Conservation (phyloP, 2,888 invertebrate genomes). For the Boloria selene region DNA sequence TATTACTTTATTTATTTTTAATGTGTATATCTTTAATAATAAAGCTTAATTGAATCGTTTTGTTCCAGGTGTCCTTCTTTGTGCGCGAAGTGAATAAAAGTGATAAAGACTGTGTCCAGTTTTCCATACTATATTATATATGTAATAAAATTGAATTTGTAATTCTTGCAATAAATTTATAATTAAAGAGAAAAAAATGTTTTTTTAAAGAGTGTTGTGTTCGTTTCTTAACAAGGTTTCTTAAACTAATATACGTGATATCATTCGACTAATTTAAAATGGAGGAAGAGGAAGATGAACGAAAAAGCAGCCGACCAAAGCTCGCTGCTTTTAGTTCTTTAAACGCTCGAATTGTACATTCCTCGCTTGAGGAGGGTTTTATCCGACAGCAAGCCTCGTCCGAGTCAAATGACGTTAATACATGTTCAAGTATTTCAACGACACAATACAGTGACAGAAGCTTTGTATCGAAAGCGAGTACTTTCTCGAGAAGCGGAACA, state of each 20-base stretch:
- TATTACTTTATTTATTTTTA: slow-evolving; percentile 4
- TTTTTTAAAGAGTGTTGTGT: slow-evolving; percentile 69
- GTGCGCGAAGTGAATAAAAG: slow-evolving; percentile 73
- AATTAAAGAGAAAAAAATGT: slow-evolving; percentile 57
- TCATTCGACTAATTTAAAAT: slow-evolving; percentile 51
- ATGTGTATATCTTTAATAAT: not conserved
- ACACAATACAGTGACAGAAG: slow-evolving; percentile 76
- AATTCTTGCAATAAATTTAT: slow-evolving; percentile 68
- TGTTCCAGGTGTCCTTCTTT: slow-evolving; percentile 74
- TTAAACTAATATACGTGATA: slow-evolving; percentile 47
- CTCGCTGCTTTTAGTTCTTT: slow-evolving; percentile 67
- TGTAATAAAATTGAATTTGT: slow-evolving; percentile 56
- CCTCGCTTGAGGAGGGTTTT: slow-evolving; percentile 66
- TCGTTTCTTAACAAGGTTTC: slow-evolving; percentile 39
- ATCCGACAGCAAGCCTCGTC: slow-evolving; percentile 78
- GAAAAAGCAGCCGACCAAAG: slow-evolving; percentile 62
- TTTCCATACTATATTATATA: slow-evolving; percentile 73
- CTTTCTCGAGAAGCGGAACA: slow-evolving; percentile 81
- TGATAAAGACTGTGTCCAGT: slow-evolving; percentile 82
- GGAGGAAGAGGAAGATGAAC: slow-evolving; percentile 77
- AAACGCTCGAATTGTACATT: slow-evolving; percentile 65
- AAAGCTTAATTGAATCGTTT: slow-evolving; percentile 46
- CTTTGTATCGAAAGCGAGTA: slow-evolving; percentile 79
- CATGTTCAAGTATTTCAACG: slow-evolving; percentile 70
- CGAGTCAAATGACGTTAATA: slow-evolving; percentile 82